Base-by-base conservation (phyloP, 1,140 invertebrate genomes). In the Anastatus disparis region DNA sequence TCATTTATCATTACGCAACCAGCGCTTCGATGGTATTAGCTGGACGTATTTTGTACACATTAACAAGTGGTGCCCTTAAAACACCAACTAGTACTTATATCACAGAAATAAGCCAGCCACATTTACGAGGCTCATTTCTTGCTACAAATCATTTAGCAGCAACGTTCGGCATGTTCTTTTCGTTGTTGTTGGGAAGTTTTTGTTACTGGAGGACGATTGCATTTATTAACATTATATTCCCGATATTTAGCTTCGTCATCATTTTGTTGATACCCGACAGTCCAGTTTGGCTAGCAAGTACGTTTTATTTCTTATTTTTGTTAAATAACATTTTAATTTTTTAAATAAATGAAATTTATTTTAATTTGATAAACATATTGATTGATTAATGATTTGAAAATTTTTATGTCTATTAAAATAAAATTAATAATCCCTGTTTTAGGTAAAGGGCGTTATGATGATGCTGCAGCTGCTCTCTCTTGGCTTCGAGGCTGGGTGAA, bases 51-150 rank as follows among this genome's bases (percentile, higher is more conserved):
- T 82, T 93, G 50, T 90, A 90, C 20, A 92, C 92, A 9, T 73
- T 94, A 2, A 89, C 89, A 4, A 92, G 92, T 55, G 93, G 93
- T 55, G 80, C 94, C 0, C 82, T 93, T 46, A 93, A 93, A 83
- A 92, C 92, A 70, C 92, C 93, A 3, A 92, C 93, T 85, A 82
- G 93, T 74, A 93, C 92, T 0, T 94, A 94, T 79, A 91, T 94
- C 13, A 92, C 93, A 2, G 93, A 94, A 82, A 89, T 94, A 9
- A 92, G 92, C 2, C 90, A 93, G 75, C 93, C 93, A 0, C 89
- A 92, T 75, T 82, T 93, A 13, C 87, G 93, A 40, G 93, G 93
- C 6, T 89, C 91, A 68, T 80, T 94, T 22, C 88, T 92, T 1
- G 91, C 92, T 0, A 90, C 91, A 12, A 90, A 91, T 20, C 89